Conservation (phyloP, 2,113 vertebrate genomes). For the Marcusenius ussheri region DNA sequence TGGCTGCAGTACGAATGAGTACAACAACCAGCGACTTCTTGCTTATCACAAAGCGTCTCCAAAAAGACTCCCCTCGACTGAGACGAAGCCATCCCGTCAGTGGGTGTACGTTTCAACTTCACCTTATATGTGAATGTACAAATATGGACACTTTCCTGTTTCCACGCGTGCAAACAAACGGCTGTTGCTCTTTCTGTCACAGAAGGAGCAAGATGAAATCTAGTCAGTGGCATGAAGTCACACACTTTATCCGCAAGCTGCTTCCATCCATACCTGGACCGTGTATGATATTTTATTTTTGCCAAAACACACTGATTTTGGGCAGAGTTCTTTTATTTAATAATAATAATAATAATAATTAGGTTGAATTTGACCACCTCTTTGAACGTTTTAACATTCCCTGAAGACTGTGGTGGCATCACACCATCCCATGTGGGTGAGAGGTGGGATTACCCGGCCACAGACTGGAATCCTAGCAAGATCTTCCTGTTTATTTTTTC, state of each 20-base stretch:
- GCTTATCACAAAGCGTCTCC: neutral
- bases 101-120: conserved; percentile 43
- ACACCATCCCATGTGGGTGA: neutral
- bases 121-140: conserved; percentile 62
- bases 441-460: conserved; percentile 17
- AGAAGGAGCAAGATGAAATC: conserved; percentile 46
- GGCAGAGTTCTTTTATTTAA: neutral
- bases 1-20: neutral
- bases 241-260: conserved; percentile 24
- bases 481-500: conserved; percentile 32
- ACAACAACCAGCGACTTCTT: neutral
- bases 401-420: neutral
- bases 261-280: conserved; percentile 12
- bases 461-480: conserved; percentile 14
- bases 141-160: conserved; percentile 28
- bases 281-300: conserved; percentile 14
- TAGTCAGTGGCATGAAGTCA: conserved; percentile 36
- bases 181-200: conserved; percentile 39
- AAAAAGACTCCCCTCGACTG: neutral
- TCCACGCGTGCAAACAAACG: conserved; percentile 28
- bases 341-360: neutral
- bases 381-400: neutral
- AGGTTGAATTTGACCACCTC: neutral
- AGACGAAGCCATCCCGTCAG: conserved; percentile 31
- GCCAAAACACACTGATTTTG: conserved; percentile 21